Evolutionary conservation across 2,113 vertebrate genomes (phyloP).

Genomic region (Saguinus midas): DNA sequence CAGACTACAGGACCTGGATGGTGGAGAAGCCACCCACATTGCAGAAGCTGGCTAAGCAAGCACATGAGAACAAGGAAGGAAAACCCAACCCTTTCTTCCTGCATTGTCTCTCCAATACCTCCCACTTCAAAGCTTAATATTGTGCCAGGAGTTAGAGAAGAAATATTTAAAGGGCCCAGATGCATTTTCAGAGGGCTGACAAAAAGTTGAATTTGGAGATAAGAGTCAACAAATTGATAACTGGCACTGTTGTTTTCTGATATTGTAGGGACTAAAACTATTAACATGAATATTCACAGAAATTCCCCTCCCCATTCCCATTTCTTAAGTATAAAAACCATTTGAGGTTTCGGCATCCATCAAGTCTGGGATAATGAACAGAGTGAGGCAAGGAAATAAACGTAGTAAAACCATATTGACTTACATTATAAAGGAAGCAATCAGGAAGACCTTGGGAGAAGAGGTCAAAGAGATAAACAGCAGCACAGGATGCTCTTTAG

Average conservation of each 20-base stretch:
- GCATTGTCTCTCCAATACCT: background rate
- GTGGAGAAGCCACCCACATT: background rate
- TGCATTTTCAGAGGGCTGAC: background rate
- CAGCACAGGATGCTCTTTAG: background rate
- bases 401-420: background rate
- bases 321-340: background rate
- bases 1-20: background rate
- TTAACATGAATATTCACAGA: background rate
- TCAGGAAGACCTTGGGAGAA: background rate
- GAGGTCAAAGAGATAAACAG: background rate
- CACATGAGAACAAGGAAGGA: background rate
- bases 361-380: background rate
- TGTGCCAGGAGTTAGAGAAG: background rate
- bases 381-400: background rate
- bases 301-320: no score
- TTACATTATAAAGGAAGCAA: background rate
- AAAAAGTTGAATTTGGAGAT: constrained; percentile 20
- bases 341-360: background rate
- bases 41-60: background rate
- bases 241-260: background rate
- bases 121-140: background rate
- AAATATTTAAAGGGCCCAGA: background rate
- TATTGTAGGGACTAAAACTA: background rate
- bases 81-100: background rate
- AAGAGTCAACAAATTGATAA: background rate